These are phyloP conservation scores for Ornithorhynchus anatinus DNA, from an alignment of 2,113 vertebrate genomes.

Conservation along the genomic window DNA sequence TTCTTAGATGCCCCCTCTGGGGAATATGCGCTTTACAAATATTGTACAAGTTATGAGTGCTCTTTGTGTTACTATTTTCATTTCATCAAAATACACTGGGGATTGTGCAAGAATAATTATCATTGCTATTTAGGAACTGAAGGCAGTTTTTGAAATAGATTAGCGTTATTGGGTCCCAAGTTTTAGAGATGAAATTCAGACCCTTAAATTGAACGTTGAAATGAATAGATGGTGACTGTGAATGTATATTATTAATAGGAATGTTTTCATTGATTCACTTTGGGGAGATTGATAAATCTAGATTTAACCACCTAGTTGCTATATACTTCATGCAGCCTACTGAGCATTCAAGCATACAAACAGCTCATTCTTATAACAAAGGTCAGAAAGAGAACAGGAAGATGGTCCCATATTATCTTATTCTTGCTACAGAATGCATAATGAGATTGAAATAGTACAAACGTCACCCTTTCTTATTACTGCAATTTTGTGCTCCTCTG, in stretches of 20 bases:
- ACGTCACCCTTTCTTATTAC: not conserved
- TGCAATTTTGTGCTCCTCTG: not conserved
- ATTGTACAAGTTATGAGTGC: too few species aligned
- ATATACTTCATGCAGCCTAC: not conserved
- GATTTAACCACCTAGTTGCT: not conserved
- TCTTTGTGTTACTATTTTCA: too few species aligned
- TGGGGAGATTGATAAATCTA: not conserved
- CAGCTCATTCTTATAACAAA: not conserved
- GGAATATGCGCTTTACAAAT: too few species aligned
- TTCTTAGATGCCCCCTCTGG: too few species aligned
- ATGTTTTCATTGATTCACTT: not conserved
- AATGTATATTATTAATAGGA: not conserved
- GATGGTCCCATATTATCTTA: not conserved
- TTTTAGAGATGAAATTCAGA: not conserved
- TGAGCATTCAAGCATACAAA: not conserved
- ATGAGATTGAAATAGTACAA: not conserved
- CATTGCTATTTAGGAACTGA: too few species aligned
- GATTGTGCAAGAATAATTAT: too few species aligned
- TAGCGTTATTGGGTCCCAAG: not conserved
- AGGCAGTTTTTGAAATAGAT: not conserved
- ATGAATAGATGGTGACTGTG: not conserved
- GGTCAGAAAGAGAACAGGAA: not conserved
- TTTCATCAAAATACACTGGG: too few species aligned
- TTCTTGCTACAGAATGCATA: not conserved
- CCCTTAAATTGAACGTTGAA: not conserved